A percentile compares a stretch with the other conserved stretches of the same genome.
These are phyloP conservation scores for cattle (Bos taurus) DNA, from an alignment of 2,113 vertebrate genomes.

Conservation along the genomic window ARS-UCD2.0 NC_037338.1:90848001-90848500, in stretches of 20 bases:
- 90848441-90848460: too few relatives aligned
- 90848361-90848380: not conserved
- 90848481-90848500: too few relatives aligned
- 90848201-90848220: not conserved
- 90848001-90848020: not conserved
- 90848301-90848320: not conserved
- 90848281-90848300: not conserved
- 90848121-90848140: not conserved
- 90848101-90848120: not conserved
- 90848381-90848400: not conserved
- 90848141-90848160: not conserved
- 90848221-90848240: not conserved
- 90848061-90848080: rapidly evolving
- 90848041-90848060: rapidly evolving
- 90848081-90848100: not conserved
- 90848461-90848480: too few relatives aligned
- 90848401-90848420: not conserved
- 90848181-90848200: not conserved
- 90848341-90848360: not conserved
- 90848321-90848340: not conserved
- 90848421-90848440: not conserved
- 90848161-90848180: not conserved
- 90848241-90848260: not conserved
- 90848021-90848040: not conserved
- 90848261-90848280: not conserved